Evolutionary conservation across 2,797 vertebrate genomes (phyloP), one percentile per base, ranked within the genome.

Genomic region (Tiaroga cobitis): DNA sequence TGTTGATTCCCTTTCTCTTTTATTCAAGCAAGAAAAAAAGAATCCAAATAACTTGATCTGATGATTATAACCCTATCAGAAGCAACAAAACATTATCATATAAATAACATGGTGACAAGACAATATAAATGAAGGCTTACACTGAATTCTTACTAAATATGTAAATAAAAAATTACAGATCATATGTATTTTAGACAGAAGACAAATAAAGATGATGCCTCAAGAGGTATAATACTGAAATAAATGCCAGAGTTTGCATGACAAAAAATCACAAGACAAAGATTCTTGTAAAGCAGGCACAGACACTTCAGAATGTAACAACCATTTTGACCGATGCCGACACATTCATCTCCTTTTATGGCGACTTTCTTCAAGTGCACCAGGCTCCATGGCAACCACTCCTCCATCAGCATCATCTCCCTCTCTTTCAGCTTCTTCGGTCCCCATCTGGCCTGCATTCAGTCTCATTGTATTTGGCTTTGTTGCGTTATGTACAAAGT

Each of bases 401-500:
- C 51, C 80, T 41, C 9, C 70, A 72, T 56, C 63, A 68, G 82
- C 46, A n/a, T 18, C 61, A 59, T 65, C 77, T 76, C 67, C 85
- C 56, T 68, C 83, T 56, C 83, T 78, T 54, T 72, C 49, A 26
- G 73, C 68, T 37, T 67, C 51, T 74, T 69, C 79, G 39, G 46
- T 26, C 69, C 78, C 76, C 86, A 51, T 85, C 82, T 59, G 61
- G 51, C 21, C 81, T 37, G 56, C 32, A 68, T 73, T 70, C n/a
- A n/a, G 65, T 54, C 63, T 80, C 46, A 68, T 74, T 74, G 84
- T 86, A 56, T 79, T 79, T 49, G 56, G 46, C 51, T 54, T 61
- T 29, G 85, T 73, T 26, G 32, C 51, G 49, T 81, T 80, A 26
- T 86, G 70, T 34, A 86, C 54, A 18, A 80, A 80, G 69, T 86